A percentile compares a stretch with the other conserved stretches of the same genome.
Conservation (phyloP, 2,888 invertebrate genomes). For the Steromphala cineraria region DNA sequence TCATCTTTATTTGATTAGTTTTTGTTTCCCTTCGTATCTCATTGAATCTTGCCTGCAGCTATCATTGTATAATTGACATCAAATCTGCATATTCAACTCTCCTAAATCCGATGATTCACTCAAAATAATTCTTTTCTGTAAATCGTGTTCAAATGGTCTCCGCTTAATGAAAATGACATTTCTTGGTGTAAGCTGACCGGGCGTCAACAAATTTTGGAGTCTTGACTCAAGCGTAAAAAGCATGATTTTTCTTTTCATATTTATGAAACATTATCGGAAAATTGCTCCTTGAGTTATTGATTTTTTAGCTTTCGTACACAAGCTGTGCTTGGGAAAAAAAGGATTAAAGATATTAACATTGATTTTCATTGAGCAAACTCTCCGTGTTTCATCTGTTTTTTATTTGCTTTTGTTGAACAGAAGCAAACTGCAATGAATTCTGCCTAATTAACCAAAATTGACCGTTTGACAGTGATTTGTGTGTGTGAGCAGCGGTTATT, state of each 20-base stretch:
- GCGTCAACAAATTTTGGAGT: neutral
- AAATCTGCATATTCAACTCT: neutral
- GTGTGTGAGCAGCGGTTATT: no score
- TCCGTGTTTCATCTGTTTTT: neutral
- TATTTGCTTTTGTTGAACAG: neutral
- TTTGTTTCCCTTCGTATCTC: neutral
- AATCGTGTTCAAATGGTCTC: neutral
- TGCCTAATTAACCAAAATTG: no score
- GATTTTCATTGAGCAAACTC: neutral
- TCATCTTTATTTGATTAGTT: neutral
- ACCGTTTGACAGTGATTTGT: no score
- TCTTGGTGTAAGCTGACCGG: neutral
- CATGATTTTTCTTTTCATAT: neutral
- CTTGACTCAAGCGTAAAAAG: no score
- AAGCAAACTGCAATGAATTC: neutral
- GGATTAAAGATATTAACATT: neutral
- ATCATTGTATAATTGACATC: neutral
- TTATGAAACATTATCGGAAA: conserved; percentile 4
- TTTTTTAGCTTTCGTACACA: neutral
- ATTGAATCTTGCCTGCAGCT: neutral
- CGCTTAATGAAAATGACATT: conserved; percentile 1
- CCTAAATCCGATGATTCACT: neutral
- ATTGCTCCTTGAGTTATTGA: neutral
- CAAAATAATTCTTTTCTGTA: neutral
- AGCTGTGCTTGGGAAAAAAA: neutral